Base-by-base conservation (phyloP, 2,113 vertebrate genomes). In the Amphiprion percula region DNA sequence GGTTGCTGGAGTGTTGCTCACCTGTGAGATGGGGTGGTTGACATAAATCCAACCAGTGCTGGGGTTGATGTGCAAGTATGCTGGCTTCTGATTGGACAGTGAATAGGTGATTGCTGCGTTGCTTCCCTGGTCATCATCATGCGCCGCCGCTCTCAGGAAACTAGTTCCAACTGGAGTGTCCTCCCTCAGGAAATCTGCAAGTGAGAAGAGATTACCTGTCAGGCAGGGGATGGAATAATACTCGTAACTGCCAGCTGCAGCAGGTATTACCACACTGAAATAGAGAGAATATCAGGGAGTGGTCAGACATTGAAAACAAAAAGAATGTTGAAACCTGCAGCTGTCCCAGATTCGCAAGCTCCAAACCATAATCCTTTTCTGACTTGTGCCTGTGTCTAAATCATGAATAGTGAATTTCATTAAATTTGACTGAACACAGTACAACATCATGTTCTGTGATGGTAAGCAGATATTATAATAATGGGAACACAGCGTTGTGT, bases 21-120 rank as follows among this genome's bases (percentile, higher is more conserved):
- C 97, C 96, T 97, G 95, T 30, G 96, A 94, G 14, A 97, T 95
- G 0, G 90, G 94, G 4, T 86, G 85, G 83, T 94, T 97, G 87
- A 98, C 96, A 0, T 95, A 97, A 6, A 98, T 88, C 96, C 97
- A 98, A 74, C 97, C 97, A 0, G 96, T 97, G 82, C 87, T 95
- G 72, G 97, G 96, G 88, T 95, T 96, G 90, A 98, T 96, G 88
- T 95, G 95, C 83, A 97, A 94, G 90, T 97, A 97, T 1, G 95
- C 94, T 1, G 91, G 95, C 4, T 87, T 92, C 47, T 96, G 94
- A 61, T 80, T 89, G 62, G 94, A 91, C 89, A 98, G 88, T 0
- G 96, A 96, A 88, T 97, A 97, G 0, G 89, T 88, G 82, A 98
- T 90, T 79, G 94, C 96, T 0, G 97, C 93, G 54, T 98, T 98